Base-by-base conservation (phyloP, 2,797 vertebrate genomes). In the Gambusia yucatana region DNA sequence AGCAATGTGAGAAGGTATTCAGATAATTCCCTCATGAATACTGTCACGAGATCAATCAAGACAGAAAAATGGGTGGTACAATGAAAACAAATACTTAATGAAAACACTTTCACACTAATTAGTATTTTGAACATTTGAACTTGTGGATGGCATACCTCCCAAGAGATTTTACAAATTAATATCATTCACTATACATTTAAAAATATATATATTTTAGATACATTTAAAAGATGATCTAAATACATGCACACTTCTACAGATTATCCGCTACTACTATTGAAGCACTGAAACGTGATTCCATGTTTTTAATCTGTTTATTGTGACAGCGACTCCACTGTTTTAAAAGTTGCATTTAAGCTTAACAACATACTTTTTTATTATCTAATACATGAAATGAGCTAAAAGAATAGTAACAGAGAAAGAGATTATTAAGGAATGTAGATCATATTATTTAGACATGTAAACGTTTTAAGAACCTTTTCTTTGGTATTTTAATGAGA, bases 381-480 rank as follows among this genome's bases (percentile, higher is more conserved):
- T 44, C 1, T 70, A 69, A 69, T 13, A 44, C 39, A n/a, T n/a
- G 5, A n/a, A 25, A 11, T 44, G 22, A n/a, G 43, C 41, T 44
- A n/a, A 70, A 70, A 70, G 2, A 70, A 25, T 70, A 14, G 14
- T 43, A n/a, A 44, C 25, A 69, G 25, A 69, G 0, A 69, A 69
- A 69, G 2, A 70, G 4, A 14, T n/a, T 75, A 72, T 75, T 77
- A 36, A 78, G 43, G 47, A 46, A 72, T 84, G 79, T 70, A 50
- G 16, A 73, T 76, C 80, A 48, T 28, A 3, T 7, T 65, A 20
- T 65, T 20, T 65, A 39, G 33, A 36, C 33, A 39, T 65, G 7
- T 39, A 39, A 2, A 22, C 17, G 33, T 65, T 36, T 36, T 39
- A 39, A 65, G 33, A 39, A 41, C 9, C 20, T 41, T 65, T 41